Conservation (phyloP, 1,140 invertebrate species). For the Caenorhabditis tropicalis region DNA sequence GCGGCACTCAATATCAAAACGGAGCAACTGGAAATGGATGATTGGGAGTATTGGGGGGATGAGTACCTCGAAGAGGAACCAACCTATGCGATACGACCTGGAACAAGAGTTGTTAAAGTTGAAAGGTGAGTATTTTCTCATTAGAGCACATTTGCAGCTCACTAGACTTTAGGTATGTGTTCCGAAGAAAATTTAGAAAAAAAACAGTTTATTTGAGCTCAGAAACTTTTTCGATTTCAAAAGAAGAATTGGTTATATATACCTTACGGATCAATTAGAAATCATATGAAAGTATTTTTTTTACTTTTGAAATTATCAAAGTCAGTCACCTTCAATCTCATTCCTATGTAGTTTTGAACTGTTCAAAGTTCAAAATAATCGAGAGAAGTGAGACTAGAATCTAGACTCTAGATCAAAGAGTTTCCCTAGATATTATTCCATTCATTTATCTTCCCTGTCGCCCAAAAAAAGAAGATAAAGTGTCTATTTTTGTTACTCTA, state of each 20-base stretch:
- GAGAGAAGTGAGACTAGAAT: no score
- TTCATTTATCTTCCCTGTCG: neutral
- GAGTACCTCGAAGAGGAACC: constrained; percentile 11
- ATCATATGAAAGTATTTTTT: neutral
- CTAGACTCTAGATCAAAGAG: neutral
- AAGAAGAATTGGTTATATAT: neutral
- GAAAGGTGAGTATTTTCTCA: neutral
- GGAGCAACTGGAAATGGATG: constrained; percentile 4
- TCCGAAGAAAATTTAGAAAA: no score
- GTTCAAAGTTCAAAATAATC: no score
- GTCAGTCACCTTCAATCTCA: no score
- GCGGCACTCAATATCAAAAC: neutral
- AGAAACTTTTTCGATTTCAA: neutral
- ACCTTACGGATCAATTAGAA: neutral
- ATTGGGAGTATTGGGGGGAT: constrained; percentile 30
- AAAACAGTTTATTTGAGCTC: neutral
- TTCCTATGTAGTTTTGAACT: neutral
- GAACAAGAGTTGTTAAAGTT: constrained; percentile 4
- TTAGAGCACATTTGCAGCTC: neutral
- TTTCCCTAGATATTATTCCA: neutral
- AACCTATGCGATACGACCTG: neutral
- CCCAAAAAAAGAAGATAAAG: neutral
- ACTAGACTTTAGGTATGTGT: no score
- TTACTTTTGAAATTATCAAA: neutral
- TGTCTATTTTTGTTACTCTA: neutral